A percentile compares a stretch with the other conserved stretches of the same genome.
These are phyloP conservation scores for Gambelia wislizenii DNA, from an alignment of 2,797 vertebrate species.

Conservation along the genomic window DNA sequence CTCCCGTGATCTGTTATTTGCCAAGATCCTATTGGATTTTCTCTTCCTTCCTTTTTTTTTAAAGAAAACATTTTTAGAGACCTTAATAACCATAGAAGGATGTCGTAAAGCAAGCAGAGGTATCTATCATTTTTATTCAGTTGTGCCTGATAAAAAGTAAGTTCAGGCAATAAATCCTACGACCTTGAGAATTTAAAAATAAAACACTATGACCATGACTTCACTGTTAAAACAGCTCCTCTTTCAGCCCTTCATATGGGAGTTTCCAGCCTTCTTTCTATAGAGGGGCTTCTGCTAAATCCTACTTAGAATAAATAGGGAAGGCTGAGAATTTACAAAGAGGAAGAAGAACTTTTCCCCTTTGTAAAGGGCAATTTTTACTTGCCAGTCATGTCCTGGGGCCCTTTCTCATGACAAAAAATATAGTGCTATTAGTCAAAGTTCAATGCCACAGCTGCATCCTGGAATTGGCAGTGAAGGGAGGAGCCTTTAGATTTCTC, in stretches of 20 bases:
- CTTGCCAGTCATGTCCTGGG: background rate
- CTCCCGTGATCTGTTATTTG: slow-evolving; percentile 61
- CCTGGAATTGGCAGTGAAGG: too few relatives aligned
- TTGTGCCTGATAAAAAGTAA: slow-evolving; percentile 74
- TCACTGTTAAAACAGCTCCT: slow-evolving; percentile 35
- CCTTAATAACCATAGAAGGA: slow-evolving; percentile 71
- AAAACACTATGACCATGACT: slow-evolving; percentile 55
- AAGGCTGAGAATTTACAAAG: background rate
- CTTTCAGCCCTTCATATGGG: slow-evolving; percentile 23
- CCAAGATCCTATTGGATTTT: slow-evolving; percentile 68
- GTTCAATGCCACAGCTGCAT: too few relatives aligned
- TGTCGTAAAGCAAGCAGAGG: slow-evolving; percentile 71
- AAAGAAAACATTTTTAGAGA: slow-evolving; percentile 75
- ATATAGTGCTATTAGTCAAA: too few relatives aligned
- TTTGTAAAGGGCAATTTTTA: background rate
- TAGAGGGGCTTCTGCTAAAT: background rate
- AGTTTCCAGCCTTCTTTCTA: background rate
- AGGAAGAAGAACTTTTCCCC: background rate
- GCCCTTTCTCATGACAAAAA: too few relatives aligned
- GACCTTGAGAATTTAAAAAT: slow-evolving; percentile 73
- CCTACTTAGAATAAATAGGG: background rate
- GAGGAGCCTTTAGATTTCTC: too few relatives aligned
- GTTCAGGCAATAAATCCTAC: slow-evolving; percentile 70
- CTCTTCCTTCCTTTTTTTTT: slow-evolving; percentile 23
- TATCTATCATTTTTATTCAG: slow-evolving; percentile 79